A percentile compares a stretch with the other conserved stretches of the same genome.
Evolutionary conservation across 2,113 vertebrate species (phyloP).

Genomic region (Aptenodytes forsteri): DNA sequence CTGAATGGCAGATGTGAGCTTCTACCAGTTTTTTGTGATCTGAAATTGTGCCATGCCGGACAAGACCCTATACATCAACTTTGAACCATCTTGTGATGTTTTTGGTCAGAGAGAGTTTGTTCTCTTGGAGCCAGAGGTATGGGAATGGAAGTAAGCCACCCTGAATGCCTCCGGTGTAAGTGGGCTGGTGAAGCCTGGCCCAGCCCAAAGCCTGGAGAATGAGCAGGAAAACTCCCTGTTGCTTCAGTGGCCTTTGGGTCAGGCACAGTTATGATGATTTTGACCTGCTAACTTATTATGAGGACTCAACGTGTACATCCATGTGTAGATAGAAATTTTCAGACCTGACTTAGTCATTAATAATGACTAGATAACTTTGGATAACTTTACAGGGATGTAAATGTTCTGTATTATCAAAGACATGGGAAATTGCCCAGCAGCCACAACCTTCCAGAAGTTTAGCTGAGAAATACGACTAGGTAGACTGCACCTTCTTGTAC

Average conservation of each 20-base stretch:
- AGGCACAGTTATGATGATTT: neutral
- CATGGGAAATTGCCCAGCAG: neutral
- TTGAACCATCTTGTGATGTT: neutral
- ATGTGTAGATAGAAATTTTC: neutral
- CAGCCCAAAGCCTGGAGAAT: neutral
- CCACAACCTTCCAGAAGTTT: neutral
- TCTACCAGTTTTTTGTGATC: neutral
- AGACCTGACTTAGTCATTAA: neutral
- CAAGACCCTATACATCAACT: neutral
- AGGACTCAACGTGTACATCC: neutral
- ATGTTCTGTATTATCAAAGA: neutral
- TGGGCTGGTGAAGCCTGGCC: neutral
- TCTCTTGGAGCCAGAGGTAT: neutral
- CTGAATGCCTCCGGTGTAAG: neutral
- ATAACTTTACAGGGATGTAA: neutral
- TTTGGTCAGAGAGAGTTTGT: neutral
- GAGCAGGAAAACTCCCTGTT: neutral
- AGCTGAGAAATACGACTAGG: neutral
- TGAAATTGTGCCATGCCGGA: neutral
- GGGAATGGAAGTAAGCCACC: neutral
- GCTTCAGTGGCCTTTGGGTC: neutral
- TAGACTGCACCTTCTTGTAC: neutral
- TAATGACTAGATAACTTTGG: neutral
- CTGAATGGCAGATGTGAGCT: neutral
- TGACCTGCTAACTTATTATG: neutral